Evolutionary conservation across 2,888 invertebrate genomes (phyloP), one percentile per base, ranked within the genome.

Genomic region (Oscheius onirici): DNA sequence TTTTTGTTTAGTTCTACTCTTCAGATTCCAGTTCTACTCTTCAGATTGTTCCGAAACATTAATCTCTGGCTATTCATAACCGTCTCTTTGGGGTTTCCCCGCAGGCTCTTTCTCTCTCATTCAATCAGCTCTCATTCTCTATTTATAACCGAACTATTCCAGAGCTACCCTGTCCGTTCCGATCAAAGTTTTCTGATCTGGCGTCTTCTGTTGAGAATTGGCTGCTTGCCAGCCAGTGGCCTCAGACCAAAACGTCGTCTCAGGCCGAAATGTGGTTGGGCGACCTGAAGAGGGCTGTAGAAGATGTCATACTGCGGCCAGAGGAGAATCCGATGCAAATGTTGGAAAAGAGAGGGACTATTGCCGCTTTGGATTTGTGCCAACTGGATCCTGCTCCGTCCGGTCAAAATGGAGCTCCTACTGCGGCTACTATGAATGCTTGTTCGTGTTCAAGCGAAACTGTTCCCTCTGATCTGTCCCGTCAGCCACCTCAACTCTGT

Each of bases 341-440:
- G 22, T 57, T 78, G 43, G 73, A 78, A 40, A 77, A 75, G 40
- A 58, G 82, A 10, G 77, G 75, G 46, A 82, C 80, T n/a, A 79
- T 82, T 22, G 82, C 82, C 3, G 82, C 82, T n/a, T 66, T 82
- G 10, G 82, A 82, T 55, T 71, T 82, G n/a, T 82, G 82, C 52
- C 80, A 71, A 65, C 22, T 71, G 22, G 67, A 67, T 11, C 34
- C 66, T 11, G 17, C 72, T 3, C 40, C 72, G 11, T 34, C 51
- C 34, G 46, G 34, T 40, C 43, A 52, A 5, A 28, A 28, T 5
- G 49, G 28, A 15, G 66, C 66, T 49, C 66, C 67, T 11, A 69
- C 72, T 1, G 74, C 73, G 6, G 69, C 76, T 11, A 44, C 76
- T 0, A 74, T 76, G 72, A 78, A 78, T 34, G 69, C 74, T 10